phyloP scores from a whole-genome alignment of 2,113 vertebrate genomes.

The Pimephales promelas region DNA sequence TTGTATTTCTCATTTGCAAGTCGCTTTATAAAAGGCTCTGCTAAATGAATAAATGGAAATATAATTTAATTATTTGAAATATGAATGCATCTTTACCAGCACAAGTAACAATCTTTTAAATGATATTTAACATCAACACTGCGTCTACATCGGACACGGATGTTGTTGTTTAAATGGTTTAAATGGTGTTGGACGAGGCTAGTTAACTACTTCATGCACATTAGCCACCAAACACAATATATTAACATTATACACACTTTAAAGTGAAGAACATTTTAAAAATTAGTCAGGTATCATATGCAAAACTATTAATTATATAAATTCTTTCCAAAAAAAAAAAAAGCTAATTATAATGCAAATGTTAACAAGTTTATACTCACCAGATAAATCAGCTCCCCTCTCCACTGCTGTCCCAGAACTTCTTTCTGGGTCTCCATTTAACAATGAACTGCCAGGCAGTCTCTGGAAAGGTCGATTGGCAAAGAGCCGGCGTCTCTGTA shows the following conservation, averaged over 20 bases:
- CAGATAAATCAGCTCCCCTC: not conserved
- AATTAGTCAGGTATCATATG: not conserved
- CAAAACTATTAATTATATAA: not conserved
- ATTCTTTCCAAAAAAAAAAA: not conserved
- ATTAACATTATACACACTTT: not conserved
- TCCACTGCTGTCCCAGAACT: not conserved
- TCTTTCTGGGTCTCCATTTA: not conserved
- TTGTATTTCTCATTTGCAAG: no score
- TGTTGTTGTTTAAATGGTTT: no score
- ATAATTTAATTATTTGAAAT: no score
- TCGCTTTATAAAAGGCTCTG: no score
- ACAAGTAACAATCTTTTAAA: not conserved
- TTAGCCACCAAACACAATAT: no score
- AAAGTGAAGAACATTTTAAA: not conserved
- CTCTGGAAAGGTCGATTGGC: not conserved
- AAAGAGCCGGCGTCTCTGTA: conserved; percentile 37
- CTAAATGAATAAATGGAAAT: no score
- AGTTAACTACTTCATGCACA: no score
- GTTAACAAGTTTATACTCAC: not conserved
- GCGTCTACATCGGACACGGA: no score
- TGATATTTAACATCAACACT: not conserved
- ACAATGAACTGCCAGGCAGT: not conserved
- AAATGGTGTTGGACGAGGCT: no score
- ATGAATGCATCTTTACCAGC: not conserved
- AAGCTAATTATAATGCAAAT: not conserved